Evolutionary conservation across 2,888 invertebrate species (phyloP).

Genomic region (Lithosia quadra): DNA sequence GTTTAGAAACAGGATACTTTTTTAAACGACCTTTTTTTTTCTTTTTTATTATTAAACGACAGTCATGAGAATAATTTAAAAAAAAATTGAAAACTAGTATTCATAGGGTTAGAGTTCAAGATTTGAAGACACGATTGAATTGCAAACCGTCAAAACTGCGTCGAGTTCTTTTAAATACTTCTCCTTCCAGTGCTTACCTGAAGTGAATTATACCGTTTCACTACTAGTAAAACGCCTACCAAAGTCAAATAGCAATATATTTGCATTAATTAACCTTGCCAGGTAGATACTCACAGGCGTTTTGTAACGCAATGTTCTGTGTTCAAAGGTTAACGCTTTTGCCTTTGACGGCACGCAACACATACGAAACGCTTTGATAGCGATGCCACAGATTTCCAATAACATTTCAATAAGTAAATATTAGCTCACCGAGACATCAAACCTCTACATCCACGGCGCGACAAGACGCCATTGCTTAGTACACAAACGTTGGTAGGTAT

Average conservation of each 20-base stretch:
- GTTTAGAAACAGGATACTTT: too few species aligned
- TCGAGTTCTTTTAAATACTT: too few species aligned
- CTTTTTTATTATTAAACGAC: too few species aligned
- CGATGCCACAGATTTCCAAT: conserved; percentile 8
- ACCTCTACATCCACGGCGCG: neutral
- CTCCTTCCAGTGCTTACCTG: too few species aligned
- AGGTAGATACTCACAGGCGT: neutral
- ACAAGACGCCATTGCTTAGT: neutral
- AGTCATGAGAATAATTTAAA: too few species aligned
- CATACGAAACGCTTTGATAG: neutral
- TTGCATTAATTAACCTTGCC: neutral
- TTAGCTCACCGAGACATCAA: neutral
- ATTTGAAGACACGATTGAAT: too few species aligned
- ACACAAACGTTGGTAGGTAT: neutral
- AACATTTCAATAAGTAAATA: conserved; percentile 21
- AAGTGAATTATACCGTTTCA: too few species aligned
- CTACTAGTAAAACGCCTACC: neutral
- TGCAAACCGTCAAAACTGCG: too few species aligned
- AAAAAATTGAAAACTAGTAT: too few species aligned
- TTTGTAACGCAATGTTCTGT: neutral
- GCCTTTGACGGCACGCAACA: conserved; percentile 7
- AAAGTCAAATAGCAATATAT: neutral
- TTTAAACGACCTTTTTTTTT: too few species aligned
- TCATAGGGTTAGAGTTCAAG: too few species aligned
- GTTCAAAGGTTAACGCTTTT: neutral